phyloP scores from a whole-genome alignment of 2,113 vertebrate genomes.

The Ceratotherium simum region DNA sequence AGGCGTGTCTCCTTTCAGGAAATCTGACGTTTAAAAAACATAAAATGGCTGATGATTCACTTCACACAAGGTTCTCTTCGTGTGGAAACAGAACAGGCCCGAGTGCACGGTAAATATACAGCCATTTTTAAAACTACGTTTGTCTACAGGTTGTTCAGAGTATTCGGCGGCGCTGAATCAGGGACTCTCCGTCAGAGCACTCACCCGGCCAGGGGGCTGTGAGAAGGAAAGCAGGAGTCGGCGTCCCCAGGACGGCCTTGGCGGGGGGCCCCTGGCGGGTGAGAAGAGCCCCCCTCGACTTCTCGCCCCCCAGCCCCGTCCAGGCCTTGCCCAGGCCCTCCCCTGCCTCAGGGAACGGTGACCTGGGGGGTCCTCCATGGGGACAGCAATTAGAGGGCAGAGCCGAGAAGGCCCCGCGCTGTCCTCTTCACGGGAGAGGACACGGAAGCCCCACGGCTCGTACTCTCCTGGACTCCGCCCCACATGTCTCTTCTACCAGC shows the following conservation, averaged over 20 bases:
- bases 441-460: fast-evolving
- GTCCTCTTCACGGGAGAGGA: fast-evolving
- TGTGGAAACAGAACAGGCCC: neutral
- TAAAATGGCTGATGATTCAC: neutral
- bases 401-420: neutral
- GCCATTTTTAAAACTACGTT: neutral
- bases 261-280: neutral
- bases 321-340: neutral
- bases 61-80: neutral
- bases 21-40: constrained; percentile 29
- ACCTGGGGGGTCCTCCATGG: neutral
- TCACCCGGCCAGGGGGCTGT: neutral
- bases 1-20: constrained; percentile 25
- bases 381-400: neutral
- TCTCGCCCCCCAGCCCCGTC: neutral
- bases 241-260: neutral
- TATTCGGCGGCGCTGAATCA: fast-evolving
- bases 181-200: neutral
- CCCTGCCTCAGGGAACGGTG: neutral
- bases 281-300: neutral
- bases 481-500: fast-evolving
- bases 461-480: neutral
- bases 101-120: neutral
- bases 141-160: neutral
- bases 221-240: neutral